Evolutionary conservation across 2,113 vertebrate genomes (phyloP).

Genomic region (Oxyruncus cristatus): DNA sequence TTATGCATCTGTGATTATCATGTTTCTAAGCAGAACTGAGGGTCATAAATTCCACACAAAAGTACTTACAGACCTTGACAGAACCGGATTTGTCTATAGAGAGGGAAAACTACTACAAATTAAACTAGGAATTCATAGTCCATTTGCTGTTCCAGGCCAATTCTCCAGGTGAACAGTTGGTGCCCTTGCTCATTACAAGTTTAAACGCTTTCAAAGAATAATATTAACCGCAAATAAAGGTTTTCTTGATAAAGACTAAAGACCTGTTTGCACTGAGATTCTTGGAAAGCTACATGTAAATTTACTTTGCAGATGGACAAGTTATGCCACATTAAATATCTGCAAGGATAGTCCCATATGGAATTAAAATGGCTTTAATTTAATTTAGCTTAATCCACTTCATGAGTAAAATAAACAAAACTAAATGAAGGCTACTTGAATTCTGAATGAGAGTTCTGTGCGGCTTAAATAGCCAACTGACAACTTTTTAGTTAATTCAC

Average conservation of each 20-base stretch:
- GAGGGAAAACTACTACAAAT: background rate
- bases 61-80: background rate
- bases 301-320: conserved; percentile 14
- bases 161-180: background rate
- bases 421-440: background rate
- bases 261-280: background rate
- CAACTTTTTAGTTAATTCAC: background rate
- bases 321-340: background rate
- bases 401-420: conserved; percentile 22
- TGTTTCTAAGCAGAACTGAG: background rate
- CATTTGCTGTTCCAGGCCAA: background rate
- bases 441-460: background rate
- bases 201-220: background rate
- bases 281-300: background rate
- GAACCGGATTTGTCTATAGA: background rate
- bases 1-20: background rate
- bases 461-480: background rate
- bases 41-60: background rate
- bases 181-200: background rate
- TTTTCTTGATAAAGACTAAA: background rate
- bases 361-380: conserved; percentile 9
- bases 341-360: background rate
- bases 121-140: background rate
- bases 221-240: background rate
- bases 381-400: conserved; percentile 22